Evolutionary conservation across 2,113 vertebrate genomes (phyloP).

Genomic region (Ondatra zibethicus): DNA sequence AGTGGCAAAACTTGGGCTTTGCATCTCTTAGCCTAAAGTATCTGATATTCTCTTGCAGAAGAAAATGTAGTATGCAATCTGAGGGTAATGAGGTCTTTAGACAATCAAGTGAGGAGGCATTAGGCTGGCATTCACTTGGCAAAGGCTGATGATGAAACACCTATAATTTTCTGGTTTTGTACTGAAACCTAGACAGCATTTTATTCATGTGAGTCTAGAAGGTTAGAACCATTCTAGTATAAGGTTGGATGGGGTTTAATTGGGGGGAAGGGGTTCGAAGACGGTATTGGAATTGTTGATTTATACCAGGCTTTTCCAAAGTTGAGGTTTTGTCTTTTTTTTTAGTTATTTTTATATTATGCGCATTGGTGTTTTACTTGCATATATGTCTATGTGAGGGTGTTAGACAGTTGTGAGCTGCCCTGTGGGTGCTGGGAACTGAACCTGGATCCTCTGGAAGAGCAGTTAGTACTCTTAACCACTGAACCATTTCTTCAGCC

Average conservation of each 20-base stretch:
- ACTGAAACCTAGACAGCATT: conserved; percentile 8
- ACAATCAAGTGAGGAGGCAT: conserved; percentile 7
- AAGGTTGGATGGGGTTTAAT: conserved; percentile 13
- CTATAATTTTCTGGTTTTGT: conserved; percentile 34
- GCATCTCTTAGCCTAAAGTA: neutral
- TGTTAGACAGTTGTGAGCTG: neutral
- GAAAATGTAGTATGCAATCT: neutral
- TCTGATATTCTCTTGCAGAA: conserved; percentile 11
- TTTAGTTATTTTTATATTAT: neutral
- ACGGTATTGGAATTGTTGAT: conserved; percentile 24
- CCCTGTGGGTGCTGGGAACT: neutral
- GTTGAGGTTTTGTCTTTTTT: neutral
- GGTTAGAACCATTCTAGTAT: neutral
- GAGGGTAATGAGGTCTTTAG: neutral
- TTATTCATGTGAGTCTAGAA: conserved; percentile 42
- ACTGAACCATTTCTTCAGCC: neutral
- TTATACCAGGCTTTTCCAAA: conserved; percentile 42
- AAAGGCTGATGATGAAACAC: neutral
- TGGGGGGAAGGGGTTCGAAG: too few species aligned
- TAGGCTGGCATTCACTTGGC: conserved; percentile 27
- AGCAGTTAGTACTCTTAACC: neutral
- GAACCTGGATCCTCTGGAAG: neutral
- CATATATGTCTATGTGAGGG: neutral
- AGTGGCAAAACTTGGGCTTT: conserved; percentile 46
- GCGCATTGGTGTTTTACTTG: neutral